A percentile compares a stretch with the other conserved stretches of the same genome.
These are phyloP conservation scores for Neogobius melanostomus DNA, from an alignment of 2,113 vertebrate species.

Conservation along the genomic window DNA sequence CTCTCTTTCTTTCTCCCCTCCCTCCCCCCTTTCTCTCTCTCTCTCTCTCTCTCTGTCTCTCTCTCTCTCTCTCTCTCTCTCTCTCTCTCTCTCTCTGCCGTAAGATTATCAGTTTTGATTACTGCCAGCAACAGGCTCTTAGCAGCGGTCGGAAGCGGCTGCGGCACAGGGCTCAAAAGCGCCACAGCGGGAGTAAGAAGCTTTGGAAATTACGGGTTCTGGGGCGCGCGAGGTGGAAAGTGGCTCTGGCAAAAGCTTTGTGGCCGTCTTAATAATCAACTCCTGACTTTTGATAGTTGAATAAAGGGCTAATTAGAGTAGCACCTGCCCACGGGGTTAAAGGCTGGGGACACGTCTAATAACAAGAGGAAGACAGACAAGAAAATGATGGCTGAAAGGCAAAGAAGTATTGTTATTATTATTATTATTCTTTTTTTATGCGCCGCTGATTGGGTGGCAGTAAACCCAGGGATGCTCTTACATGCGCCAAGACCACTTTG, in stretches of 20 bases:
- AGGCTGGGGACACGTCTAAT: slow-evolving; percentile 88
- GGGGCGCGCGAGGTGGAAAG: slow-evolving; percentile 84
- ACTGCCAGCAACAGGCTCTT: slow-evolving; percentile 98
- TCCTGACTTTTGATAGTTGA: slow-evolving; percentile 99
- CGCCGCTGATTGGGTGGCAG: slow-evolving; percentile 64
- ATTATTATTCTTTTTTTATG: slow-evolving; percentile 77
- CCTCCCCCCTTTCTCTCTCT: background rate
- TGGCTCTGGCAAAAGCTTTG: slow-evolving; percentile 86
- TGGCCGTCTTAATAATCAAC: slow-evolving; percentile 94
- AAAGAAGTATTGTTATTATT: slow-evolving; percentile 68
- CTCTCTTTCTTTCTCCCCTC: slow-evolving; percentile 7
- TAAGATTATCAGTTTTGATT: slow-evolving; percentile 99
- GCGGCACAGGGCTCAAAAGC: slow-evolving; percentile 86
- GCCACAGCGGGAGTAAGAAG: slow-evolving; percentile 95
- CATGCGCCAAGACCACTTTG: slow-evolving; percentile 49
- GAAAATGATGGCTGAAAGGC: slow-evolving; percentile 53
- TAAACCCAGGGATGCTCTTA: slow-evolving; percentile 63
- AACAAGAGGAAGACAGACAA: slow-evolving; percentile 65
- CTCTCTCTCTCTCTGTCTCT: slow-evolving; percentile 30
- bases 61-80: slow-evolving; percentile 46
- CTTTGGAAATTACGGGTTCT: slow-evolving; percentile 90
- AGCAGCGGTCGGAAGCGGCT: slow-evolving; percentile 90
- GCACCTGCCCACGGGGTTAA: slow-evolving; percentile 96
- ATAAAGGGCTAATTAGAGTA: slow-evolving; percentile 99
- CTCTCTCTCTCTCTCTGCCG: slow-evolving; percentile 63